phyloP scores from a whole-genome alignment of 2,797 vertebrate species.

The Liparis tanakae region DNA sequence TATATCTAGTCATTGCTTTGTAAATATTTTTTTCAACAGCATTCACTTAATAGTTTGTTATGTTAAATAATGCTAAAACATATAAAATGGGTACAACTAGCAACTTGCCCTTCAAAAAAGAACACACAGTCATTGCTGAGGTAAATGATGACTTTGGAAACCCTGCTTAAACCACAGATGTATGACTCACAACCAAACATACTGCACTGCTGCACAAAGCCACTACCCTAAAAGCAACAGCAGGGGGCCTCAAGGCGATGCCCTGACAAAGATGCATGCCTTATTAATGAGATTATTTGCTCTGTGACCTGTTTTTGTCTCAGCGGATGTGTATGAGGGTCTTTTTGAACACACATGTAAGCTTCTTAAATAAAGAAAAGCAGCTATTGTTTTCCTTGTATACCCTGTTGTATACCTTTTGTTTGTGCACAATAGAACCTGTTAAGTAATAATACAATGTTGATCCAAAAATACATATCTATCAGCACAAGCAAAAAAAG shows the following conservation, averaged over 20 bases:
- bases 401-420: not conserved
- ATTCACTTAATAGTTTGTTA: not conserved
- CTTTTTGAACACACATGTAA: conserved; percentile 31
- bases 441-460: not conserved
- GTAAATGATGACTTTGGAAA: not conserved
- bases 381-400: conserved; percentile 1
- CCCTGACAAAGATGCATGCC: conserved; percentile 51
- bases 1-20: not conserved
- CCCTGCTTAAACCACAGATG: not conserved
- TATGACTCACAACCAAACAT: conserved; percentile 24
- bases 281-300: conserved; percentile 68
- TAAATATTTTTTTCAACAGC: not conserved
- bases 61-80: not conserved
- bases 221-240: conserved; percentile 71
- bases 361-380: conserved; percentile 42
- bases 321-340: conserved; percentile 37
- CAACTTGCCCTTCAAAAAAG: not conserved
- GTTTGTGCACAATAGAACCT: not conserved
- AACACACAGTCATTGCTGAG: too few relatives aligned
- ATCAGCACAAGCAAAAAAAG: not conserved
- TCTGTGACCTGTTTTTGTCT: conserved; percentile 46
- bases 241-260: conserved; percentile 80
- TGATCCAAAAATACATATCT: not conserved
- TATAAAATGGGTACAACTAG: not conserved
- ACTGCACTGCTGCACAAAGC: conserved; percentile 56